Evolutionary conservation across 2,797 vertebrate genomes (phyloP).

Genomic region (Anolis apletophallus): DNA sequence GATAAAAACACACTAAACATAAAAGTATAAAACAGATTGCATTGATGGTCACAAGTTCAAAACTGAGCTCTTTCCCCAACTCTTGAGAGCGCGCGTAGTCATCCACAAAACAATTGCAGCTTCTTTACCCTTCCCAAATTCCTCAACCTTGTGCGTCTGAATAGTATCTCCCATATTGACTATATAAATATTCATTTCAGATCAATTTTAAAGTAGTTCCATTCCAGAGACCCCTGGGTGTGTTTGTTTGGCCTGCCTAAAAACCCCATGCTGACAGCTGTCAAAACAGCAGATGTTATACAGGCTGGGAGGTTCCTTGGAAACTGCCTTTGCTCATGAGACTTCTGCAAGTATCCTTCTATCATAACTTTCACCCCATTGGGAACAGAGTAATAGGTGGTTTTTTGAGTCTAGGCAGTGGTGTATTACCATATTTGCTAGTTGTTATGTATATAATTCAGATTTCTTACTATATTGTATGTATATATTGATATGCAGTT

Average conservation of each 20-base stretch:
- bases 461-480: too few relatives aligned
- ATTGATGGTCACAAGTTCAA: background rate
- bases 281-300: rapidly evolving
- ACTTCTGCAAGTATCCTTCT: background rate
- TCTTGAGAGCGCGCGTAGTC: background rate
- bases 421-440: too few relatives aligned
- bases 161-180: background rate
- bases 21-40: too few relatives aligned
- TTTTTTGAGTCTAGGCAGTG: too few relatives aligned
- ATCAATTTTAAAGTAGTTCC: background rate
- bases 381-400: too few relatives aligned
- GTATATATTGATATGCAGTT: too few relatives aligned
- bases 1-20: too few relatives aligned
- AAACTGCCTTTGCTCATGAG: background rate
- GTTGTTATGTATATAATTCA: too few relatives aligned
- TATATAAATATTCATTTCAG: rapidly evolving
- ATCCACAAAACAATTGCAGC: background rate
- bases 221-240: background rate
- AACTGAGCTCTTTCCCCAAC: background rate
- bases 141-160: background rate
- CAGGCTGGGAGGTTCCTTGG: background rate
- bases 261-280: background rate
- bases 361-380: slow-evolving; percentile 17
- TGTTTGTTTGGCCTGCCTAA: background rate
- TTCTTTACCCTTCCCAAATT: background rate